phyloP scores from a whole-genome alignment of 2,888 invertebrate species.

The Diplazon laetatorius region DNA sequence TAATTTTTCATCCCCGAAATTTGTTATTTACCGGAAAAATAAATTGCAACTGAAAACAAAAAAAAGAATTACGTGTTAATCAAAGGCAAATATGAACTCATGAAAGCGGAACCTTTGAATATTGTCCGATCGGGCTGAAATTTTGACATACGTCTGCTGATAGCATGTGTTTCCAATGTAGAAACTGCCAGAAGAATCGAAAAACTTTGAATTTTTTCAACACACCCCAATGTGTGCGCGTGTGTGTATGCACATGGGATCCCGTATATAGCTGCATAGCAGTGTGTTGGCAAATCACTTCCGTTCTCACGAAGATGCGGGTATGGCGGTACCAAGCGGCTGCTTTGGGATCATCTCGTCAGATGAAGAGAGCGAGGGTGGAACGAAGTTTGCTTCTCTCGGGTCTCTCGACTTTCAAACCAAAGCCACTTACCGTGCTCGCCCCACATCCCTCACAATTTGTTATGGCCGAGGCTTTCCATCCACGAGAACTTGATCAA shows the following conservation, averaged over 20 bases:
- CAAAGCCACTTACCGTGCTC: constrained; percentile 40
- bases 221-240: constrained; percentile 1
- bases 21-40: too few species aligned
- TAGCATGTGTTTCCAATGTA: too few species aligned
- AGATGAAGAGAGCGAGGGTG: constrained; percentile 28
- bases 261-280: constrained; percentile 23
- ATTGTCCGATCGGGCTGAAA: too few species aligned
- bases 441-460: constrained; percentile 36
- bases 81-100: too few species aligned
- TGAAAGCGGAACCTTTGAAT: too few species aligned
- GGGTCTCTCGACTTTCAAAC: constrained; percentile 18
- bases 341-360: constrained; percentile 16
- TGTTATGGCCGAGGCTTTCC: constrained; percentile 45
- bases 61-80: too few species aligned
- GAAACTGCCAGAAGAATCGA: too few species aligned
- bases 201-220: constrained; percentile 16
- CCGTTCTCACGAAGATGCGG: constrained; percentile 63
- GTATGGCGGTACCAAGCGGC: constrained; percentile 1
- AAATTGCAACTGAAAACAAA: too few species aligned
- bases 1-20: too few species aligned
- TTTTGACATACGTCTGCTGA: too few species aligned
- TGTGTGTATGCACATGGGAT: constrained; percentile 27
- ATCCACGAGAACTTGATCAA: constrained; percentile 13
- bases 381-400: constrained; percentile 27
- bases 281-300: constrained; percentile 62